phyloP scores from a whole-genome alignment of 2,888 invertebrate species.

The Itoplectis maculator region DNA sequence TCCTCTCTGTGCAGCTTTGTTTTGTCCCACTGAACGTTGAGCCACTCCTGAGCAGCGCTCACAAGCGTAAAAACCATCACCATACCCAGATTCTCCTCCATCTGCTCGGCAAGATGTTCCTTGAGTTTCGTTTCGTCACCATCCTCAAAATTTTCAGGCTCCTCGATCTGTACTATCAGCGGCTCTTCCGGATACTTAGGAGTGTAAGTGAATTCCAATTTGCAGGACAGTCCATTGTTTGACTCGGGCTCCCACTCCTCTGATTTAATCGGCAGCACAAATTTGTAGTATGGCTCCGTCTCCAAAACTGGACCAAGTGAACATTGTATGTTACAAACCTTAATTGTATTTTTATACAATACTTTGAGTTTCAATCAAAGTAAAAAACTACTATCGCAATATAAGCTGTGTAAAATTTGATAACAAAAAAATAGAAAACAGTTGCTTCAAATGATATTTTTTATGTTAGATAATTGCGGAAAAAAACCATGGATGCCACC shows the following conservation, averaged over 20 bases:
- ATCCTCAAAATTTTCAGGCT: conserved; percentile 91
- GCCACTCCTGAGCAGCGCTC: conserved; percentile 96
- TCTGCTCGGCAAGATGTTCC: conserved; percentile 89
- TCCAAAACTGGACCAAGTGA: conserved; percentile 87
- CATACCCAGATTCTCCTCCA: conserved; percentile 96
- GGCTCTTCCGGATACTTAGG: conserved; percentile 95
- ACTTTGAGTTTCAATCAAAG: no score
- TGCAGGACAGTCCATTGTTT: conserved; percentile 90
- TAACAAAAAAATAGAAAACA: no score
- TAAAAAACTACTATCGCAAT: no score
- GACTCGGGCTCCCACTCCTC: conserved; percentile 90
- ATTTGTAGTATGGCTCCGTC: conserved; percentile 90
- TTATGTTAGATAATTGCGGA: no score
- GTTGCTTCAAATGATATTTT: no score
- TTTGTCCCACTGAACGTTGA: conserved; percentile 94
- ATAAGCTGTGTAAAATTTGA: no score
- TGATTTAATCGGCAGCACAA: conserved; percentile 93
- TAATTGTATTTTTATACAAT: neutral
- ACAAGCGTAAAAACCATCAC: conserved; percentile 99
- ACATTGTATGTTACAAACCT: conserved; percentile 57
- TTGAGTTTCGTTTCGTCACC: conserved; percentile 88
- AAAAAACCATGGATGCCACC: no score
- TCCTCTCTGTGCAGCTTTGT: conserved; percentile 91
- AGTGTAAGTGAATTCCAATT: conserved; percentile 93
- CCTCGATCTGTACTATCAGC: conserved; percentile 92